These are phyloP conservation scores for Callorhinus ursinus DNA, from an alignment of 2,113 vertebrate species.

Conservation along the genomic window DNA sequence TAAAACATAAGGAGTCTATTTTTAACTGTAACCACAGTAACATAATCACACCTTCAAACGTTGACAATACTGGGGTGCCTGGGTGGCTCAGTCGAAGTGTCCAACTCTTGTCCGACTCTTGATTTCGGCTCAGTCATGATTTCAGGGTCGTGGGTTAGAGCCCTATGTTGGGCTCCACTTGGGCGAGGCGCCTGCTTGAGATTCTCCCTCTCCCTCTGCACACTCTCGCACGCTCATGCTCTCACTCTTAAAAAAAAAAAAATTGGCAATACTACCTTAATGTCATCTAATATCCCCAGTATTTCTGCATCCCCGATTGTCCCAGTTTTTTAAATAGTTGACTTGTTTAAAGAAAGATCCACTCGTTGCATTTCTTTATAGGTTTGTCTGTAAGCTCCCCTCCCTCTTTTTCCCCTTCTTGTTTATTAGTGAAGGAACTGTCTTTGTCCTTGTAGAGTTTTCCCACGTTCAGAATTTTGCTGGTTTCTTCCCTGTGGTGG, in stretches of 20 bases:
- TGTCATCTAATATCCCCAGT: background rate
- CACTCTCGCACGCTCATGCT: background rate
- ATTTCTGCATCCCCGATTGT: background rate
- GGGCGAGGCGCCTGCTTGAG: background rate
- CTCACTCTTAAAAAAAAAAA: background rate
- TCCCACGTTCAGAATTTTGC: background rate
- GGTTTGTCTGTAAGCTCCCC: background rate
- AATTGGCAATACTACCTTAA: background rate
- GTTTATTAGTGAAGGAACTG: background rate
- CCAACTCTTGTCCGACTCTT: background rate
- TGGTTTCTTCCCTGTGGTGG: background rate
- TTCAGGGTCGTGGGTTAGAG: background rate
- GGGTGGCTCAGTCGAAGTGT: background rate
- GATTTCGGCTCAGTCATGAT: background rate
- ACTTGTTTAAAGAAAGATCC: background rate
- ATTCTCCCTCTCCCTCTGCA: background rate
- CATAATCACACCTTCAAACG: background rate
- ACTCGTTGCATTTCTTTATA: background rate
- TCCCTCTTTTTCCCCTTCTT: background rate
- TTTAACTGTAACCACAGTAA: background rate
- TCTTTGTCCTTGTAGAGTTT: background rate
- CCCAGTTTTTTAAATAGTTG: background rate
- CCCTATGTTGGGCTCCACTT: background rate
- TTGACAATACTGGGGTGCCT: background rate
- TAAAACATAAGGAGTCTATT: background rate